phyloP scores from a whole-genome alignment of 2,888 invertebrate species.

The Coleophora deauratella region DNA sequence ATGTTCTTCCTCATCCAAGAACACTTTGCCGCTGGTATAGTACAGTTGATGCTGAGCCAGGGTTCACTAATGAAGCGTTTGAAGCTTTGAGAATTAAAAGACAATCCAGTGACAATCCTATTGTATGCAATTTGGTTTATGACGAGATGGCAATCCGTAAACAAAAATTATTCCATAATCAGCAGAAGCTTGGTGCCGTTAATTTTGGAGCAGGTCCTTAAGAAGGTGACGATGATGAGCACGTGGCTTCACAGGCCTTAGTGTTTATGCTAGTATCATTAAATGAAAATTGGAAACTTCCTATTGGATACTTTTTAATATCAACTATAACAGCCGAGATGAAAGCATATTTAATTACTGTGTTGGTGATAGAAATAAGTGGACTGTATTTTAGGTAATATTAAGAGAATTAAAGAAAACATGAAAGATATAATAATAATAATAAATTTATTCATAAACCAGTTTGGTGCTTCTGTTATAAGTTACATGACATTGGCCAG shows the following conservation, averaged over 20 bases:
- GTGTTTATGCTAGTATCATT: conserved; percentile 26
- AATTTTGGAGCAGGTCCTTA: conserved; percentile 10
- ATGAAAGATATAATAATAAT: no score
- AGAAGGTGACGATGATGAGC: neutral
- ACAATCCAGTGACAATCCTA: conserved; percentile 3
- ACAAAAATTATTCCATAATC: conserved; percentile 9
- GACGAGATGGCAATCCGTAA: conserved; percentile 15
- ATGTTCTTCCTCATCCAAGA: conserved; percentile 10
- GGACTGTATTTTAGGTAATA: no score
- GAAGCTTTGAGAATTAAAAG: conserved; percentile 9
- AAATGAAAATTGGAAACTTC: conserved; percentile 29
- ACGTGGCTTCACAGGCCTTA: conserved; percentile 18
- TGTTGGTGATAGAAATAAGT: no score
- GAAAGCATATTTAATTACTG: conserved; percentile 20
- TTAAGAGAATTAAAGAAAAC: no score
- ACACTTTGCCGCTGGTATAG: conserved; percentile 11
- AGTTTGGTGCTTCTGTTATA: no score
- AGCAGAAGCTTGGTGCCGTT: conserved; percentile 8
- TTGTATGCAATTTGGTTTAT: conserved; percentile 13
- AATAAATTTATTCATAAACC: no score
- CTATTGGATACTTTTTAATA: conserved; percentile 30
- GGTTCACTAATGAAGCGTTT: conserved; percentile 13
- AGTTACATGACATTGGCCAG: no score
- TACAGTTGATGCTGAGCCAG: conserved; percentile 2
- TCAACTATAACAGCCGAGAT: conserved; percentile 19